phyloP scores from a whole-genome alignment of 2,888 invertebrate genomes.

The Bellardia bayeri region DNA sequence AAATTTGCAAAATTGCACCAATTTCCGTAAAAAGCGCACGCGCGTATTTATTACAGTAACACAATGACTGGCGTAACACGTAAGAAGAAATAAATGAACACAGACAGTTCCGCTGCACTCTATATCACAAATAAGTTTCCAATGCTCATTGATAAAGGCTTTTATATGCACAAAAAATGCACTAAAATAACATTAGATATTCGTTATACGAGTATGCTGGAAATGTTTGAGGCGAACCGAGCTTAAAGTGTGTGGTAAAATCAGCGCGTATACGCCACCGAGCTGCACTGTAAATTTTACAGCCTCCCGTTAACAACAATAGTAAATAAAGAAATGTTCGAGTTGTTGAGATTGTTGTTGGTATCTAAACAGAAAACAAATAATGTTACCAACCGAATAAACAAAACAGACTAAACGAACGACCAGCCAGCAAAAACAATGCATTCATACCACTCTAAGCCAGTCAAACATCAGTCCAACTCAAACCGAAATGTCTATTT shows the following conservation, averaged over 20 bases:
- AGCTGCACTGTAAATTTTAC: conserved; percentile 23
- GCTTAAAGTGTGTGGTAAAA: conserved; percentile 16
- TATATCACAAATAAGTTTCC: conserved; percentile 62
- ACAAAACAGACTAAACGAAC: conserved; percentile 5
- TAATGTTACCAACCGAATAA: conserved; percentile 7
- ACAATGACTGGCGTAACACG: conserved; percentile 39
- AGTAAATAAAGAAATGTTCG: conserved; percentile 10
- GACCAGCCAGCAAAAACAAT: not conserved
- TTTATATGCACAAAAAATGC: conserved; percentile 65
- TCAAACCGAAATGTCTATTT: conserved; percentile 33
- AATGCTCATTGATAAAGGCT: conserved; percentile 56
- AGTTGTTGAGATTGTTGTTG: not conserved
- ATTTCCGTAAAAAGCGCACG: conserved; percentile 58
- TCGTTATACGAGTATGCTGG: not conserved
- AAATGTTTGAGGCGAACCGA: conserved; percentile 21
- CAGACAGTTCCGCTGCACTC: conserved; percentile 64
- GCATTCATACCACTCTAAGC: conserved; percentile 30
- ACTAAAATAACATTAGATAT: not conserved
- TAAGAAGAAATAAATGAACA: conserved; percentile 41
- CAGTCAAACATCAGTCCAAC: conserved; percentile 34
- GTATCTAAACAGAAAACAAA: conserved; percentile 20
- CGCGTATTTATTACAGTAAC: conserved; percentile 53
- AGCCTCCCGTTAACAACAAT: conserved; percentile 50
- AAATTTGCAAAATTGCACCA: conserved; percentile 29
- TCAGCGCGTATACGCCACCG: conserved; percentile 62